Evolutionary conservation across 92 coral and sea anemone species (phyloP).

Genomic region (Hydrozoanthus gracilis): DNA sequence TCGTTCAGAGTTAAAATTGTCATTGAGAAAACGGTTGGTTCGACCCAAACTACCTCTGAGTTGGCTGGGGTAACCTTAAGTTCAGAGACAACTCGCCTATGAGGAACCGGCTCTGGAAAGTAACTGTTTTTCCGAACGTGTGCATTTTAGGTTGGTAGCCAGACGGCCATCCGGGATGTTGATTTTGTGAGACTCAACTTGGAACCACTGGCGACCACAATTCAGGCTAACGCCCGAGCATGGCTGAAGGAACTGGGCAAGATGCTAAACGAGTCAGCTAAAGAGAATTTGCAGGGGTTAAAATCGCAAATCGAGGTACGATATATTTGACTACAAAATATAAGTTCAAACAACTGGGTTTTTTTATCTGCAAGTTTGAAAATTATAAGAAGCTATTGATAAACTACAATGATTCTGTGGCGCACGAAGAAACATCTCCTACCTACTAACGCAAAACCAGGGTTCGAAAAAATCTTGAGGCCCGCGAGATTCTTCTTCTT

Average conservation of each 20-base stretch:
- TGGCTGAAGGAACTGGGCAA: conserved; percentile 98
- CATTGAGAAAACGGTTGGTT: too few relatives aligned
- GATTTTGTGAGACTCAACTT: conserved; percentile 95
- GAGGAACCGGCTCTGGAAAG: too few relatives aligned
- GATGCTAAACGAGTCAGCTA: conserved; percentile 92
- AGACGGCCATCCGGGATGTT: conserved; percentile 81
- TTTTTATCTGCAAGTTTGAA: neutral
- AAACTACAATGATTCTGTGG: too few relatives aligned
- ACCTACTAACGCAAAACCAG: too few relatives aligned
- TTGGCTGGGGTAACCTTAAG: too few relatives aligned
- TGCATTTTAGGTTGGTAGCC: conserved; percentile 86
- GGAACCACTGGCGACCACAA: conserved; percentile 94
- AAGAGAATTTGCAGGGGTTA: conserved; percentile 83
- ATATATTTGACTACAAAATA: too few relatives aligned
- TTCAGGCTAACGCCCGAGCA: conserved; percentile 96
- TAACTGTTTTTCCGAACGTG: neutral
- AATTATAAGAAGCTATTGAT: neutral
- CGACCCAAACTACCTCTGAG: too few relatives aligned
- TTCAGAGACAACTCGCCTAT: too few relatives aligned
- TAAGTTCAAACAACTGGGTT: neutral
- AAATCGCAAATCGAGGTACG: conserved; percentile 93
- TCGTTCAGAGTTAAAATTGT: too few relatives aligned
- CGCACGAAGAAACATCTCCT: too few relatives aligned
- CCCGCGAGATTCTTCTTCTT: too few relatives aligned
- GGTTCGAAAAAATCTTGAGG: too few relatives aligned